These are phyloP conservation scores for Botrylloides violaceus DNA, from an alignment of 23 tunicate species.

Conservation along the genomic window DNA sequence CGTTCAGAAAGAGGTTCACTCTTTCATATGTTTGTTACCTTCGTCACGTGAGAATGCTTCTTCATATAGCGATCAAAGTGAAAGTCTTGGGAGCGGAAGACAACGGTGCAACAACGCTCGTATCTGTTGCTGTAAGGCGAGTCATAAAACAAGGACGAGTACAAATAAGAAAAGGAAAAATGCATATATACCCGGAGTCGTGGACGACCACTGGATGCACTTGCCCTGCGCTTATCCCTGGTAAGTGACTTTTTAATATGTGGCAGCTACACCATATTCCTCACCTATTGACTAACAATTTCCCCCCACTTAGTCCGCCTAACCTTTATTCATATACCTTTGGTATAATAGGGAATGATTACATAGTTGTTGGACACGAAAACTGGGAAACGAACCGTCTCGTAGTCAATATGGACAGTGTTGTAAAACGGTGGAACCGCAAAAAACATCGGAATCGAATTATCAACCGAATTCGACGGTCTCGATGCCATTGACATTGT, in stretches of 20 bases:
- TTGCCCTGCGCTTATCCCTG: slow-evolving; percentile 54
- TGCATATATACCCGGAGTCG: slow-evolving; percentile 59
- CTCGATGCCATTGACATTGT: slow-evolving; percentile 6
- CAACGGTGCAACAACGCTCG: slow-evolving; percentile 23
- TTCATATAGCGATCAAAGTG: slow-evolving; percentile 33
- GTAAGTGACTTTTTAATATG: slow-evolving; percentile 19
- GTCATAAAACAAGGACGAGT: slow-evolving; percentile 41
- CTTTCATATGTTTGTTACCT: no score
- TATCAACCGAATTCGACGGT: slow-evolving; percentile 33
- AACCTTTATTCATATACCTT: no score
- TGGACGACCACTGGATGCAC: slow-evolving; percentile 81
- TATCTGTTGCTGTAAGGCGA: slow-evolving; percentile 36
- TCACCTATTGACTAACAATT: no score
- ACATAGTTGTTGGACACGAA: slow-evolving; percentile 65
- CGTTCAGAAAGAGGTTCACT: no score
- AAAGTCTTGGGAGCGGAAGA: slow-evolving; percentile 40
- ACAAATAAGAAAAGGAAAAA: slow-evolving; percentile 36
- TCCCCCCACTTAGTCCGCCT: no score
- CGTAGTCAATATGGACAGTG: slow-evolving; percentile 60
- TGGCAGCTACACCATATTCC: no score
- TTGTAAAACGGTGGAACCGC: slow-evolving; percentile 35
- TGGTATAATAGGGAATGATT: slow-evolving; percentile 37
- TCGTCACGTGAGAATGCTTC: no score
- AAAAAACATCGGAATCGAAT: slow-evolving; percentile 27
- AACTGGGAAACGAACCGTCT: slow-evolving; percentile 24